Evolutionary conservation across 2,888 invertebrate species (phyloP).

Genomic region (Platerodrilus igneus): DNA sequence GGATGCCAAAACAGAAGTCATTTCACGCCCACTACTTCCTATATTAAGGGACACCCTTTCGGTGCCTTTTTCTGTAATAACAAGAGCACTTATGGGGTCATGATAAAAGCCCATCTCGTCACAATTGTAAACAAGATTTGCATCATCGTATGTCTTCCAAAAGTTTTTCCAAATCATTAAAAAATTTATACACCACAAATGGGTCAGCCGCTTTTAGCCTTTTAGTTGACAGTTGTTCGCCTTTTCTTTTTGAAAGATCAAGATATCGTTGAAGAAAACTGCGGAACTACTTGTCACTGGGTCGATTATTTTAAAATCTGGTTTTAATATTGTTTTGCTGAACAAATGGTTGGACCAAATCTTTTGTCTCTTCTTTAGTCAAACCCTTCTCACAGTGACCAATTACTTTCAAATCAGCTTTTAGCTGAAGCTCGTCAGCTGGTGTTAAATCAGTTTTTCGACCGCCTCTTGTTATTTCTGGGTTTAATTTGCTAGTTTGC

Average conservation of each 20-base stretch:
- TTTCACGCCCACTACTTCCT: background rate
- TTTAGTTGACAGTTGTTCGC: conserved; percentile 1
- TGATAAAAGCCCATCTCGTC: conserved; percentile 7
- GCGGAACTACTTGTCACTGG: conserved; percentile 4
- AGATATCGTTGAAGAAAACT: conserved; percentile 1
- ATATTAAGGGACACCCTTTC: background rate
- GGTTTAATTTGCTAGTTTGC: background rate
- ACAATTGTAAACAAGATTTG: conserved; percentile 3
- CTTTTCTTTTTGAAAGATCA: conserved; percentile 1
- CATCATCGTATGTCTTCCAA: conserved; percentile 3
- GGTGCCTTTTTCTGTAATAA: background rate
- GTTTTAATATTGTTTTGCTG: conserved; percentile 1
- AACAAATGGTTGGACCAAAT: conserved; percentile 6
- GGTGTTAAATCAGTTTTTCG: background rate
- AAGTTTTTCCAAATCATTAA: conserved; percentile 5
- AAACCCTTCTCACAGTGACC: conserved; percentile 1
- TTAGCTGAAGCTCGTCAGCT: background rate
- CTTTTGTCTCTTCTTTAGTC: conserved; percentile 1
- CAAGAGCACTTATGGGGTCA: too few relatives aligned
- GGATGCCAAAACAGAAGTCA: background rate
- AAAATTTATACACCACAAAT: conserved; percentile 5
- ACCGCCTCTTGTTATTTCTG: conserved; percentile 2
- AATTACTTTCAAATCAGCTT: background rate
- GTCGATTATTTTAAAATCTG: conserved; percentile 3
- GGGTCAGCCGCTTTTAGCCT: conserved; percentile 1